Evolutionary conservation across 1,140 invertebrate genomes (phyloP), one percentile per base, ranked within the genome.

Genomic region (Leguminivora glycinivorella): DNA sequence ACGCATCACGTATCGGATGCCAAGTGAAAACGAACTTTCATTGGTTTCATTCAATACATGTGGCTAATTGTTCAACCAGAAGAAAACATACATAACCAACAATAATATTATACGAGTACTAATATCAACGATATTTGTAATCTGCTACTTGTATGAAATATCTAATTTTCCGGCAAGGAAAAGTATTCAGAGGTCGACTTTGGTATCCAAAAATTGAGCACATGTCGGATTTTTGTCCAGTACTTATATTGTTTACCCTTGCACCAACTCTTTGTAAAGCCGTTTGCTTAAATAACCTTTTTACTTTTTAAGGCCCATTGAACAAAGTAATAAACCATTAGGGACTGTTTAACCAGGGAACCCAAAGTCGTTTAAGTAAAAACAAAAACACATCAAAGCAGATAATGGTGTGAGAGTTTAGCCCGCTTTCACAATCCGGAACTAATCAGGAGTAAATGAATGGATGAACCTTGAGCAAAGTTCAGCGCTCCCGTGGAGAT

Each of bases 391-490:
- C 58, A 63, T 63, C 58, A 63, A 63, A 63, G 58, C 58, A 63
- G 58, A 63, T 63, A 63, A 63, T 63, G 58, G 58, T 63, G 58
- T 63, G 58, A 63, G 58, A 63, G 58, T 63, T 63, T 63, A 63
- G 58, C 25, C 56, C 56, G 56, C 58, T 63, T 63, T 63, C 58
- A 63, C 58, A 63, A 63, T 34, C 72, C 72, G 76, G 76, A 81
- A 77, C 71, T 73, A 81, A 85, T 82, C 75, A 71, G 70, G 77
- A 74, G 78, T 82, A 79, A 85, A 82, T 76, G 75, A 74, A 80
- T 82, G 80, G 82, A 82, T 76, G 75, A 81, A 68, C 75, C 71
- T 68, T 70, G 66, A 78, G 68, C 72, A 72, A 77, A 81, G 79
- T 83, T 80, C 83, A 85, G 63, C 76, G 80, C 75, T 76, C 83